A percentile compares a stretch with the other conserved stretches of the same genome.
Evolutionary conservation across 1,140 invertebrate genomes (phyloP).

Genomic region (Eufriesea mexicana): DNA sequence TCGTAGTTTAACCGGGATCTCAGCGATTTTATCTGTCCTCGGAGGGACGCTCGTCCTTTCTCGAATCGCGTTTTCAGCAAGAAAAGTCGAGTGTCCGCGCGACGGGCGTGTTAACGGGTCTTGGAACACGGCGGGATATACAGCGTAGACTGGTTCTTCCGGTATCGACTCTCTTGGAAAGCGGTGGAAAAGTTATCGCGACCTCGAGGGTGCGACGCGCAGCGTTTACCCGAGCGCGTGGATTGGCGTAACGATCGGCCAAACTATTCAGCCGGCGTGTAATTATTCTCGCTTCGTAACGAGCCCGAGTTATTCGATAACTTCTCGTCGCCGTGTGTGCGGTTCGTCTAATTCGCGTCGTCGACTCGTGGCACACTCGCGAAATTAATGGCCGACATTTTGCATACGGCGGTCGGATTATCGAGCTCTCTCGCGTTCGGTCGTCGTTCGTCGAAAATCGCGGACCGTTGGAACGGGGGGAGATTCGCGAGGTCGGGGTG

Average conservation of each 20-base stretch:
- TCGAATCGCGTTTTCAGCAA: not conserved
- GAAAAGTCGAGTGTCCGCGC: not conserved
- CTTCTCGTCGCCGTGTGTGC: constrained; percentile 25
- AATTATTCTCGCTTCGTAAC: constrained; percentile 56
- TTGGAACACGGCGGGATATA: not conserved
- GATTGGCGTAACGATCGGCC: not conserved
- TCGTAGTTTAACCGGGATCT: constrained; percentile 15
- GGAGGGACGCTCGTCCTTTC: not conserved
- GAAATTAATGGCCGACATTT: constrained; percentile 14
- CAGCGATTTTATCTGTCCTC: constrained; percentile 17
- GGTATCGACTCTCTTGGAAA: too few species aligned
- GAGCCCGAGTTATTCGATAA: constrained; percentile 27
- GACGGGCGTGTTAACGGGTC: not conserved
- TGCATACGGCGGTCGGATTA: not conserved
- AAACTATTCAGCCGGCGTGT: constrained; percentile 51
- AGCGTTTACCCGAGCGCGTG: too few species aligned
- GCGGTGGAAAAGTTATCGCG: too few species aligned
- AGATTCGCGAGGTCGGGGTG: too few species aligned
- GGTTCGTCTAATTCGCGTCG: not conserved
- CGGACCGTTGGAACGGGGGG: too few species aligned
- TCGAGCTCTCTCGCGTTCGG: too few species aligned
- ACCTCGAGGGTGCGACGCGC: too few species aligned
- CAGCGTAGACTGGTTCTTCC: too few species aligned
- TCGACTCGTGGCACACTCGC: not conserved
- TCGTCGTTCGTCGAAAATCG: too few species aligned